Evolutionary conservation across 1,140 invertebrate genomes (phyloP).

Genomic region (Drosophila yakuba): DNA sequence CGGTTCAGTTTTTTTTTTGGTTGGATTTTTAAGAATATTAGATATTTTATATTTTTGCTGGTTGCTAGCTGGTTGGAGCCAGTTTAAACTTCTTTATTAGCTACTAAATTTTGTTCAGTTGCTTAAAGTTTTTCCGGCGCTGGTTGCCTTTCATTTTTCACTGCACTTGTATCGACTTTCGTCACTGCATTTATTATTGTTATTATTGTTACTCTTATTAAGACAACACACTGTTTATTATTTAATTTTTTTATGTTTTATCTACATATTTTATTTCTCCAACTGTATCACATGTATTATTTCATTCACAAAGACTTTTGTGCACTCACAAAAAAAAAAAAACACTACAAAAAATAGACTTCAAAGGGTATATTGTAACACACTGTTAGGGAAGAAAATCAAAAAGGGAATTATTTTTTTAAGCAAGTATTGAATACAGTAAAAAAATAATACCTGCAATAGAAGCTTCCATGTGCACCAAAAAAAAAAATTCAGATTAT

Average conservation of each 20-base stretch:
- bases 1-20: conserved; percentile 5
- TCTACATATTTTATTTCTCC: conserved; percentile 4
- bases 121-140: conserved; percentile 55
- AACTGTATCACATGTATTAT: conserved; percentile 2
- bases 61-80: conserved; percentile 5
- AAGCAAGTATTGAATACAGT: too few relatives aligned
- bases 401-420: background rate
- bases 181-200: conserved; percentile 23
- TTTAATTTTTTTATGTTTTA: conserved; percentile 9
- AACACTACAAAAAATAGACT: conserved; percentile 34
- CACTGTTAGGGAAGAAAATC: conserved; percentile 4
- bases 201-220: conserved; percentile 41
- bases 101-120: conserved; percentile 65
- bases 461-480: too few relatives aligned
- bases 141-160: conserved; percentile 66
- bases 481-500: too few relatives aligned
- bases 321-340: conserved; percentile 39
- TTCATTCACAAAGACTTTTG: conserved; percentile 61
- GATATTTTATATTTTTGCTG: conserved; percentile 12
- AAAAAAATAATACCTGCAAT: too few relatives aligned
- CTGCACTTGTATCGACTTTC: conserved; percentile 29
- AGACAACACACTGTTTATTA: conserved; percentile 24
- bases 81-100: conserved; percentile 9
- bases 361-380: conserved; percentile 4
- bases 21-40: conserved; percentile 19